A percentile compares a stretch with the other conserved stretches of the same genome.
Conservation (phyloP, 2,888 invertebrate species). For the Watsonalla binaria region DNA sequence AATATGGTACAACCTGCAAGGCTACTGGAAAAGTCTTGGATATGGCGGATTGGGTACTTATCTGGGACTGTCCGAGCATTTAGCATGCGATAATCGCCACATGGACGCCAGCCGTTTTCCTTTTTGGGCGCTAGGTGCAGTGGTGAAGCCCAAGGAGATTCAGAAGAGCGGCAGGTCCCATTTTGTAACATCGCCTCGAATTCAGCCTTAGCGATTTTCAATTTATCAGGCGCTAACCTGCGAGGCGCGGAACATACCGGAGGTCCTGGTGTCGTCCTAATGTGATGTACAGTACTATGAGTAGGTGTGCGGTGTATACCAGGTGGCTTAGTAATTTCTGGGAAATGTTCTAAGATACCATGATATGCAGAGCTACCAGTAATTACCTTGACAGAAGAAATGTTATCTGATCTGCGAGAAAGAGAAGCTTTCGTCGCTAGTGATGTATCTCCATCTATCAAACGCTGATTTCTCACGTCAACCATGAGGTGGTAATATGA, state of each 20-base stretch:
- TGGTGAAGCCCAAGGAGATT: slow-evolving; percentile 31
- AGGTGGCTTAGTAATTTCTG: too few species aligned
- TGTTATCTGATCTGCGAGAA: too few species aligned
- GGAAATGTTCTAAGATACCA: too few species aligned
- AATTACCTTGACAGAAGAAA: too few species aligned
- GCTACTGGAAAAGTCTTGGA: slow-evolving; percentile 13
- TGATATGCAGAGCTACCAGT: too few species aligned
- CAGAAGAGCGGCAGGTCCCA: neutral
- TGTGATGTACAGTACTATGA: too few species aligned
- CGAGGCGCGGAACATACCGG: too few species aligned
- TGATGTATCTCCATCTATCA: slow-evolving; percentile 13
- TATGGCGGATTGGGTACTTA: slow-evolving; percentile 28
- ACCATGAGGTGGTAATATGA: slow-evolving; percentile 28
- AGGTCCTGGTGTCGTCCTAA: too few species aligned
- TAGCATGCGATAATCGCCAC: slow-evolving; percentile 39
- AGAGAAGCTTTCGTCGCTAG: neutral
- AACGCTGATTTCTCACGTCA: slow-evolving; percentile 20
- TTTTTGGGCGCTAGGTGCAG: slow-evolving; percentile 39
- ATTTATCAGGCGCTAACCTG: too few species aligned
- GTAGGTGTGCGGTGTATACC: too few species aligned
- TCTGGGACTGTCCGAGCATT: slow-evolving; percentile 35
- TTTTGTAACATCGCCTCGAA: slow-evolving; percentile 1
- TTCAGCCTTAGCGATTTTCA: too few species aligned
- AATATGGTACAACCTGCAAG: slow-evolving; percentile 8
- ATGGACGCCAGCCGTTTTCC: slow-evolving; percentile 32